Conservation (phyloP, 2,888 invertebrate species). For the Trichopria drosophilae region DNA sequence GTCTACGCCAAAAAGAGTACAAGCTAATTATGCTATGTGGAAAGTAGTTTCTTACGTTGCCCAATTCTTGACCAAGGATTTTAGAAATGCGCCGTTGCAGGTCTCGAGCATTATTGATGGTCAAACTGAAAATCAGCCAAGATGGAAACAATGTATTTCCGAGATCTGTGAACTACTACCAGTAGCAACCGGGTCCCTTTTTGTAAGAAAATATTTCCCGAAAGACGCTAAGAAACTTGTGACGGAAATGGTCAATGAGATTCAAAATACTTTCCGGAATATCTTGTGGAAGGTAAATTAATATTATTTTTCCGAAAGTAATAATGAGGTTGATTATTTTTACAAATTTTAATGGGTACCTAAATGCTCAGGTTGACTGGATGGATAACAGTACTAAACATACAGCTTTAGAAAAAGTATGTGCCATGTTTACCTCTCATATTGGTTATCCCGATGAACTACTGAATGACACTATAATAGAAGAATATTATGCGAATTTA, state of each 20-base stretch:
- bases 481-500: neutral
- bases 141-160: too few species aligned
- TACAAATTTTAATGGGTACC: too few species aligned
- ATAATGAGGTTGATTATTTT: too few species aligned
- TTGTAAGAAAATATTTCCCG: slow-evolving; percentile 84
- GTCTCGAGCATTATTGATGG: slow-evolving; percentile 54
- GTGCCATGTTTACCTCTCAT: too few species aligned
- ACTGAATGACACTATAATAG: neutral
- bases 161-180: too few species aligned
- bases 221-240: slow-evolving; percentile 81
- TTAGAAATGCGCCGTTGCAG: too few species aligned
- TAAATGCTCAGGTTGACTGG: too few species aligned
- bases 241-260: slow-evolving; percentile 83
- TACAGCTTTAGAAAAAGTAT: slow-evolving; percentile 1
- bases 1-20: slow-evolving; percentile 49
- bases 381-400: neutral
- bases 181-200: slow-evolving; percentile 83
- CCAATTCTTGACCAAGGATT: too few species aligned
- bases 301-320: too few species aligned
- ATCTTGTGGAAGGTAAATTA: slow-evolving; percentile 73
- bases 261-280: slow-evolving; percentile 78
- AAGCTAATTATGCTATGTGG: slow-evolving; percentile 64
- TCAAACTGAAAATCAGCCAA: slow-evolving; percentile 49
- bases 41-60: too few species aligned
- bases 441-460: neutral